phyloP scores from a whole-genome alignment of 2,888 invertebrate species.

The Heteromurus nitidus region DNA sequence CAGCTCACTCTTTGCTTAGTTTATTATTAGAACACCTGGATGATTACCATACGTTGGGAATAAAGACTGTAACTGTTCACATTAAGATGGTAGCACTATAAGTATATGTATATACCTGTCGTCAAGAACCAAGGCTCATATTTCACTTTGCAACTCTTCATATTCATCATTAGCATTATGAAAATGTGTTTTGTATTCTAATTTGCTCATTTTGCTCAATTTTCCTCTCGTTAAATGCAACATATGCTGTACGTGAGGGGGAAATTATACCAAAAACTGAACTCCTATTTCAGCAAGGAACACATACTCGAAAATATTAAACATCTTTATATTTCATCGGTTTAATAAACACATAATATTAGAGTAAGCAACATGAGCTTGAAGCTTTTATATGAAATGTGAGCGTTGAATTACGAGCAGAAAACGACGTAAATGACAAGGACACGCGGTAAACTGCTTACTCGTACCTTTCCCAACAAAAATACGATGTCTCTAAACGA shows the following conservation, averaged over 20 bases:
- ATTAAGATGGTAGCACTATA: not conserved
- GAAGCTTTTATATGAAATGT: not conserved
- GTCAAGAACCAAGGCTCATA: not conserved
- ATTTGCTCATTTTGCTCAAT: conserved; percentile 18
- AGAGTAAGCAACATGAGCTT: not conserved
- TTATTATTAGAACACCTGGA: conserved; percentile 17
- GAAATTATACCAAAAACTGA: no score
- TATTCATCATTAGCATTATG: conserved; percentile 34
- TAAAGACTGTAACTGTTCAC: not conserved
- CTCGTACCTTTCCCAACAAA: not conserved
- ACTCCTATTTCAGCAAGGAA: no score
- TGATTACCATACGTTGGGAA: not conserved
- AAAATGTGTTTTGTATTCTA: conserved; percentile 40
- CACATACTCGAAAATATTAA: no score
- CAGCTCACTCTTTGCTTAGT: conserved; percentile 8
- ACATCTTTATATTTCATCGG: not conserved
- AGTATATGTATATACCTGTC: conserved; percentile 1
- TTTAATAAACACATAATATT: not conserved
- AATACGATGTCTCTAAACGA: no score
- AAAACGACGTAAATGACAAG: conserved; percentile 50
- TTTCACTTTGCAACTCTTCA: not conserved
- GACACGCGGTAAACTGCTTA: conserved; percentile 33
- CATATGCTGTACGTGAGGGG: no score
- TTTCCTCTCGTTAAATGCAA: no score
- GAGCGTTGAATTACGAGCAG: conserved; percentile 38